Conservation (phyloP, 2,113 vertebrate species). For the Orthonyx spaldingii region DNA sequence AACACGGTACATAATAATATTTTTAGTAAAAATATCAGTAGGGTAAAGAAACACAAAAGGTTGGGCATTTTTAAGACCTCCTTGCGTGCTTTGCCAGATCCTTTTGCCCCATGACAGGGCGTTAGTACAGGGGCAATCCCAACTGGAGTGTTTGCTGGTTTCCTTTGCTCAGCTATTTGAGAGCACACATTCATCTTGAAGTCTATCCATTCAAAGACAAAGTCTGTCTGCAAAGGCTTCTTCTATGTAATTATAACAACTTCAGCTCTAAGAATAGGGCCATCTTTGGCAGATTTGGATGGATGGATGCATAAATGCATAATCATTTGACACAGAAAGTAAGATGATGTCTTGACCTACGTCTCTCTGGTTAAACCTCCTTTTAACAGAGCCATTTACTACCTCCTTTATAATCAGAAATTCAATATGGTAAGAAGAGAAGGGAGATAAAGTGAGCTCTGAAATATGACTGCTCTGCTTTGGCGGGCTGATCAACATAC, state of each 20-base stretch:
- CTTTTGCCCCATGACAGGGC: neutral
- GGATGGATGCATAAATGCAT: neutral
- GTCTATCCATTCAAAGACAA: neutral
- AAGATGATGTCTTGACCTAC: neutral
- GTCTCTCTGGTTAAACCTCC: neutral
- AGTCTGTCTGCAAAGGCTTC: neutral
- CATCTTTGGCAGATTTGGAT: neutral
- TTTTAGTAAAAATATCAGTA: neutral
- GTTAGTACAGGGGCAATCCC: neutral
- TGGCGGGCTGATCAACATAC: neutral
- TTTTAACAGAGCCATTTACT: conserved; percentile 7
- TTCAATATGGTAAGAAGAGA: conserved; percentile 38
- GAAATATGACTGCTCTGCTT: conserved; percentile 11
- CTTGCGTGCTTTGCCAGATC: neutral
- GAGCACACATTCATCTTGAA: neutral
- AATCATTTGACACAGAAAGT: neutral
- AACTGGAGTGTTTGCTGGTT: neutral
- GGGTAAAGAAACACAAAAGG: neutral
- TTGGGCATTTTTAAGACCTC: neutral
- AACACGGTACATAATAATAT: neutral
- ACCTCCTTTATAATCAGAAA: neutral
- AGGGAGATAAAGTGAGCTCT: conserved; percentile 1
- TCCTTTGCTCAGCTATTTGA: neutral
- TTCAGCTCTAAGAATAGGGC: neutral
- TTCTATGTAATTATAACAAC: neutral